Evolutionary conservation across 2,888 invertebrate genomes (phyloP).

Genomic region (Platycnemis pennipes): DNA sequence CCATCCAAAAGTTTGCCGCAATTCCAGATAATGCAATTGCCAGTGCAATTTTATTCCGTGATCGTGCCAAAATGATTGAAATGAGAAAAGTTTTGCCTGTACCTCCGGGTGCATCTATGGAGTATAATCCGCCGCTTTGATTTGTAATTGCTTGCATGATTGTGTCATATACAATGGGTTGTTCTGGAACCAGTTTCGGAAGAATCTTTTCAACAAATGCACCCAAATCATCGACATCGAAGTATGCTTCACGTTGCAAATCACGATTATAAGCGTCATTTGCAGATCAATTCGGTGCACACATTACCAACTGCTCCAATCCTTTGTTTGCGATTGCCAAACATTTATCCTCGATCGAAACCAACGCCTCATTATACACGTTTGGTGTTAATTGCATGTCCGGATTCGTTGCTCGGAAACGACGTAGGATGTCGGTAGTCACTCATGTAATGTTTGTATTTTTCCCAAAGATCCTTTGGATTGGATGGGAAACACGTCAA

Average conservation of each 20-base stretch:
- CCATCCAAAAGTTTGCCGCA: too few relatives aligned
- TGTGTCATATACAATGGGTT: background rate
- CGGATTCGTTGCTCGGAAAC: conserved; percentile 71
- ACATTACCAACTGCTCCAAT: conserved; percentile 74
- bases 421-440: conserved; percentile 72
- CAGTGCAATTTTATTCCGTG: too few relatives aligned
- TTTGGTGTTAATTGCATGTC: conserved; percentile 72
- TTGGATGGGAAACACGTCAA: background rate
- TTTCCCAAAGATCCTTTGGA: conserved; percentile 74
- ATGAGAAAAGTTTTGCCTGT: background rate
- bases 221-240: too few relatives aligned
- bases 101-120: too few relatives aligned
- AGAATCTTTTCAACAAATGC: too few relatives aligned
- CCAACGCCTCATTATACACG: conserved; percentile 75
- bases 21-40: too few relatives aligned
- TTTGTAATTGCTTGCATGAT: conserved; percentile 66
- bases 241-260: too few relatives aligned
- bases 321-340: conserved; percentile 70
- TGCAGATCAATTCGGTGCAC: conserved; percentile 70
- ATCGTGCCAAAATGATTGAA: background rate
- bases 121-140: background rate
- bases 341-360: conserved; percentile 75
- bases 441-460: conserved; percentile 75
- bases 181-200: too few relatives aligned
- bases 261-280: too few relatives aligned